Base-by-base conservation (phyloP, 2,797 vertebrate genomes). In the Acipenser ruthenus region DNA sequence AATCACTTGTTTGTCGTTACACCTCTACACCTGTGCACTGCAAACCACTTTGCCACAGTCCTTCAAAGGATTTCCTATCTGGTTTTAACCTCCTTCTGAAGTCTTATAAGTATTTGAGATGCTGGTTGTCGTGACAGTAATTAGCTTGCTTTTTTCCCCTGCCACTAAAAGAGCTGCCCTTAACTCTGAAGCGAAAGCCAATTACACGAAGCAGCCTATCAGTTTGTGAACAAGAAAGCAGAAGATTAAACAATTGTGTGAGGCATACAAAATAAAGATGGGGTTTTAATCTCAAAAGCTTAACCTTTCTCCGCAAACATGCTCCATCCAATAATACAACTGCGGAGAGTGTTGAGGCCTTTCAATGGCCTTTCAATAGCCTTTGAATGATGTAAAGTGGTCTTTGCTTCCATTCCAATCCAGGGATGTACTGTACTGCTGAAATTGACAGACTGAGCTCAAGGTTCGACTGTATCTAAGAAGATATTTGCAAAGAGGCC, bases 161-260 rank as follows among this genome's bases (percentile, higher is more conserved):
- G 52, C 52, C 23, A 18, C 15, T 18, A 23, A 6, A 37, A 62
- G 11, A 37, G 6, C 60, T 62, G 47, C 60, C 18, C 6, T 9
- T 6, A 37, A 23, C 12, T 37, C 12, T 12, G 23, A 62, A 23
- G 47, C 11, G 60, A 62, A 6, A 62, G 60, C 18, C 18, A 62
- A 62, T 62, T 62, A 18, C 8, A 18, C 10, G 48, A n/a, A 37
- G 60, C 18, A 37, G 23, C 15, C 60, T 47, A 1, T 48, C 6
- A 23, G 60, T 13, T 23, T 48, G 18, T 23, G 60, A 62, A 62
- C 60, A 62, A 62, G 60, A 62, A 62, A 48, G 10, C 7, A n/a
- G 55, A n/a, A 58, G 55, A 58, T 58, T 58, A 58, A 58, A 58
- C 12, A 58, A 12, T 58, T 58, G 12, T 10, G 12, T 53, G 11